Base-by-base conservation (phyloP, 2,797 vertebrate species). In the Prunella strophiata region DNA sequence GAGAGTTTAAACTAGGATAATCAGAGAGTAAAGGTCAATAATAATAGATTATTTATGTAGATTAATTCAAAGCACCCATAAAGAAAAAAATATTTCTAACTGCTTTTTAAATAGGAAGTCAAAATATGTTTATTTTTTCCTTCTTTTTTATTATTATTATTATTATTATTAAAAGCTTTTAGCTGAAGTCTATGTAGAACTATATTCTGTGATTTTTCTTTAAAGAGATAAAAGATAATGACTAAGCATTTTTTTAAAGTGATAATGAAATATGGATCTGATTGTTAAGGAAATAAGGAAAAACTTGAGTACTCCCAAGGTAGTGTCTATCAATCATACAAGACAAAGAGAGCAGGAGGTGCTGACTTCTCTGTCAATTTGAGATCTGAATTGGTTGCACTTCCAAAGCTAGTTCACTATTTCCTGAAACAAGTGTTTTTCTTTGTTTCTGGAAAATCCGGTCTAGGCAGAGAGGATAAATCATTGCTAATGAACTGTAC, bases 101-200 rank as follows among this genome's bases (percentile, higher is more conserved):
- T 59, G 7, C 5, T 71, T 91, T 77, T 50, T 20, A 62, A 51
- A 20, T 15, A 59, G 11, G 18, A 32, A 40, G 38, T 4, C 16
- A 58, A 73, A 47, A 16, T 38, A 38, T 30, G 0, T 13, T 30
- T 1, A 1, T n/a, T 27, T 20, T 10, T 51, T 47, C 1, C 0
- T 15, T 10, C 15, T 40, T 40, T 30, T 30, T n/a, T 36, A 32
- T 36, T 27, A 48, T n/a, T n/a, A n/a, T n/a, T n/a, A n/a, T 34
- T 34, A 34, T 34, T 34, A 34, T 34, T 34, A 63, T 38, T 34
- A 52, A 57, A 68, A 61, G 1, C 5, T 70, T 68, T 65, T 61
- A 70, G 10, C 2, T 10, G 3, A 62, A 74, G 17, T 70, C 29
- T 74, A 7, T 34, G 34, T 20, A 18, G 6, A 84, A 52, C 50